Percentiles rank a stretch among this genome's conserved stretches.
Evolutionary conservation across 2,113 vertebrate species (phyloP).

Genomic region (Tenebrosternarchus preto): DNA sequence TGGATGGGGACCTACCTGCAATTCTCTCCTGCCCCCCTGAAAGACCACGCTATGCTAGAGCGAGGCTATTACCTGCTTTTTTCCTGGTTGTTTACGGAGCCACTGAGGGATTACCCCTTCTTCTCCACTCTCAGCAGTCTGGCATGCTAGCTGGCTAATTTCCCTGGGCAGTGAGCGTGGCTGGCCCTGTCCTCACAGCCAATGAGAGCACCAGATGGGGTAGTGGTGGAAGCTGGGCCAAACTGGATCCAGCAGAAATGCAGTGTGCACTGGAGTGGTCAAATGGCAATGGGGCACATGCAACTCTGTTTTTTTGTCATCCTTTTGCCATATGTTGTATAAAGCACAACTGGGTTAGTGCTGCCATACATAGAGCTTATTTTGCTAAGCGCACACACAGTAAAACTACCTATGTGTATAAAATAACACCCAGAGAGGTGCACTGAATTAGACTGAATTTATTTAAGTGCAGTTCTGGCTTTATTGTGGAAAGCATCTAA

Average conservation of each 20-base stretch:
- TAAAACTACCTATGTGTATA: neutral
- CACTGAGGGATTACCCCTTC: slow-evolving; percentile 46
- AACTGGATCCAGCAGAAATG: slow-evolving; percentile 25
- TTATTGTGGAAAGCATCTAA: neutral
- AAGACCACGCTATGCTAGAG: slow-evolving; percentile 7
- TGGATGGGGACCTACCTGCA: slow-evolving; percentile 41
- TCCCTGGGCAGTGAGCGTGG: slow-evolving; percentile 50
- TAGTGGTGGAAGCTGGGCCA: neutral
- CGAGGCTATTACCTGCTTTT: slow-evolving; percentile 42
- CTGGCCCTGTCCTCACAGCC: slow-evolving; percentile 40
- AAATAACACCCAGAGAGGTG: slow-evolving; percentile 6
- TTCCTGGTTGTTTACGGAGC: slow-evolving; percentile 48
- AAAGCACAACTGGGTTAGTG: no score
- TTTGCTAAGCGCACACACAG: neutral
- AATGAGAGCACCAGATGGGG: slow-evolving; percentile 9
- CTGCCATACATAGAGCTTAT: neutral
- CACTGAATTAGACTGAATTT: neutral
- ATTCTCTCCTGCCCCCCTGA: neutral
- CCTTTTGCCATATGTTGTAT: neutral
- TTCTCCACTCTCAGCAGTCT: slow-evolving; percentile 50
- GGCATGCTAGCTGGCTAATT: slow-evolving; percentile 53
- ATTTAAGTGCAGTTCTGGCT: neutral
- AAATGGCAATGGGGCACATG: neutral
- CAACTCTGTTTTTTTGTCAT: neutral
- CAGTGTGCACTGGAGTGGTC: neutral